phyloP scores from a whole-genome alignment of 2,113 vertebrate genomes.

The Brachyhypopomus gauderio region DNA sequence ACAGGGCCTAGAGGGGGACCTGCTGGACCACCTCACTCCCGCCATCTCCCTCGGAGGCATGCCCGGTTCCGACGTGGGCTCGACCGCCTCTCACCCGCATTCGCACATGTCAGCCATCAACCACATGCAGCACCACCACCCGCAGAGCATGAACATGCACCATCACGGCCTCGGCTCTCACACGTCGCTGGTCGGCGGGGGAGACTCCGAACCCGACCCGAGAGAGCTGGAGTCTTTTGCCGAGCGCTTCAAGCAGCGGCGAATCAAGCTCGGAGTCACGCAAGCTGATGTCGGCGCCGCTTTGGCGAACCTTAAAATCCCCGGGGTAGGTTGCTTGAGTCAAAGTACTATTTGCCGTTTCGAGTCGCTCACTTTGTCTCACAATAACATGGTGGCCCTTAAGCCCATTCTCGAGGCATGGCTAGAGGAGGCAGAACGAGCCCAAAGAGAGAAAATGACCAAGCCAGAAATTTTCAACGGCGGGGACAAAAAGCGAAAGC shows the following conservation, averaged over 20 bases:
- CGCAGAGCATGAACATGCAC: constrained; percentile 85
- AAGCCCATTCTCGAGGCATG: constrained; percentile 93
- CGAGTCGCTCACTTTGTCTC: constrained; percentile 90
- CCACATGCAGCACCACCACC: constrained; percentile 81
- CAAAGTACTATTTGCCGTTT: constrained; percentile 95
- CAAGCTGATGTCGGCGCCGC: constrained; percentile 91
- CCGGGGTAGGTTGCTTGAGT: constrained; percentile 89
- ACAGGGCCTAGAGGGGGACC: constrained; percentile 85
- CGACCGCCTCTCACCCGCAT: constrained; percentile 83
- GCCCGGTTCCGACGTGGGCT: constrained; percentile 83
- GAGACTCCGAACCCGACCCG: constrained; percentile 85
- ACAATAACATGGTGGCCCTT: constrained; percentile 95
- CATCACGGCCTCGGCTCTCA: constrained; percentile 80
- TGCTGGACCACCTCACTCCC: constrained; percentile 87
- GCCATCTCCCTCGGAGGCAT: constrained; percentile 83
- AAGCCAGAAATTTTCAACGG: constrained; percentile 89
- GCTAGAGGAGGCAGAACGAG: constrained; percentile 91
- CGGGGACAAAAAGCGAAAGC: constrained; percentile 89
- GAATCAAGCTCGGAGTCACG: constrained; percentile 92
- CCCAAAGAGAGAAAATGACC: constrained; percentile 89
- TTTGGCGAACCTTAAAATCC: constrained; percentile 92
- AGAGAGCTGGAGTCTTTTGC: constrained; percentile 92
- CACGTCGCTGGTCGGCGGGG: constrained; percentile 68
- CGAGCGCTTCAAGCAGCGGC: constrained; percentile 89
- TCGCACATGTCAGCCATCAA: constrained; percentile 87